Evolutionary conservation across 2,113 vertebrate genomes (phyloP).

Genomic region (Pholis gunnellus): DNA sequence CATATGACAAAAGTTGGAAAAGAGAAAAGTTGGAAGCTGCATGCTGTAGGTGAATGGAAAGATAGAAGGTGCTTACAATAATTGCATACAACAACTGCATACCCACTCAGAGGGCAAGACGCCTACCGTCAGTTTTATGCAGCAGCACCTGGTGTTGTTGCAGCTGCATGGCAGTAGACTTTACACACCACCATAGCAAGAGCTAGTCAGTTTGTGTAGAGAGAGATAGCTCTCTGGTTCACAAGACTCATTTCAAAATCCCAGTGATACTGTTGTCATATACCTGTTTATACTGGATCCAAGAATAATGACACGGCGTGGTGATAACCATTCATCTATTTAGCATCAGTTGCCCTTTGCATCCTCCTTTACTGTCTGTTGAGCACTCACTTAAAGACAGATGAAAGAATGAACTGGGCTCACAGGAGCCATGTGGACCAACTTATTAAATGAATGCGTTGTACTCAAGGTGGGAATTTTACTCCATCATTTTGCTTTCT

Average conservation of each 20-base stretch:
- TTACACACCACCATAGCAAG: too few species aligned
- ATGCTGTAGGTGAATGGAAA: background rate
- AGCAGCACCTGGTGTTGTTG: background rate
- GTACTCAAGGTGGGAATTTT: too few species aligned
- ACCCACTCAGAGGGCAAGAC: background rate
- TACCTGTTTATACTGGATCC: too few species aligned
- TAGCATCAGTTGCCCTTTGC: background rate
- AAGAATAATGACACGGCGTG: too few species aligned
- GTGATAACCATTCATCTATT: too few species aligned
- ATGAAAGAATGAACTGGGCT: background rate
- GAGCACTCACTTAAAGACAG: background rate
- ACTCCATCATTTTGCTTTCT: background rate
- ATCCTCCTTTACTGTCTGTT: background rate
- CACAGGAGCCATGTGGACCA: background rate
- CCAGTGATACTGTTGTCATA: too few species aligned
- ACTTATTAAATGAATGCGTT: background rate
- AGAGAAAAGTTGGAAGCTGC: background rate
- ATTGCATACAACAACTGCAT: background rate
- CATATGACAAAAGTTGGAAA: background rate
- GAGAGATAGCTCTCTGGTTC: too few species aligned
- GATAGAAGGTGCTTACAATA: background rate
- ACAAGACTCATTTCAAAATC: too few species aligned
- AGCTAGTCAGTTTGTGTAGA: too few species aligned
- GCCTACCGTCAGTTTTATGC: background rate
- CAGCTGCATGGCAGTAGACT: background rate